phyloP scores from a whole-genome alignment of 2,888 invertebrate genomes.

The Trichogramma dendrolimi region DNA sequence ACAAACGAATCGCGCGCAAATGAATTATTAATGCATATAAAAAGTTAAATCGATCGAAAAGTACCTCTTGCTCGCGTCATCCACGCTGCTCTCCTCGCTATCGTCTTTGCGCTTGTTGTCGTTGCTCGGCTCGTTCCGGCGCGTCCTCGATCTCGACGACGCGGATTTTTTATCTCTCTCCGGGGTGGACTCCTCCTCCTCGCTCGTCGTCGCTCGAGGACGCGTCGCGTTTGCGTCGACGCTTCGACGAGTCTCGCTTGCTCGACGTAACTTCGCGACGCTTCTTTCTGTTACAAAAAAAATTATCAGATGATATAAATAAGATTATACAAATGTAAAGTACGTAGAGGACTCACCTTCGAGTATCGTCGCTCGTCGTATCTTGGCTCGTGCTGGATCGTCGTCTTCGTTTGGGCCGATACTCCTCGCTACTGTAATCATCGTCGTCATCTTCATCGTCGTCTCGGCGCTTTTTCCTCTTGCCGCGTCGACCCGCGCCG shows the following conservation, averaged over 20 bases:
- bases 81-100: slow-evolving; percentile 34
- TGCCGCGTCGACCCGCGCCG: neutral
- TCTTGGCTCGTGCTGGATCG: slow-evolving; percentile 22
- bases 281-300: slow-evolving; percentile 43
- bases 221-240: slow-evolving; percentile 34
- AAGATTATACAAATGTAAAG: neutral
- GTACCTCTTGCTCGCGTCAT: slow-evolving; percentile 36
- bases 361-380: neutral
- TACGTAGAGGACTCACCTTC: neutral
- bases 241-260: slow-evolving; percentile 56
- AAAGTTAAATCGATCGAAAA: slow-evolving; percentile 6
- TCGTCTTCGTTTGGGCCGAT: slow-evolving; percentile 31
- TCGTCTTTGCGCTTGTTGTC: slow-evolving; percentile 36
- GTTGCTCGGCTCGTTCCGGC: slow-evolving; percentile 17
- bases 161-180: neutral
- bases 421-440: slow-evolving; percentile 27
- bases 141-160: slow-evolving; percentile 2
- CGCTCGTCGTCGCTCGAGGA: slow-evolving; percentile 11
- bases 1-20: slow-evolving; percentile 5
- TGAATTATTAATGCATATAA: neutral
- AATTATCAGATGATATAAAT: slow-evolving; percentile 12
- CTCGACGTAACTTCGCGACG: slow-evolving; percentile 67
- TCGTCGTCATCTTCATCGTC: neutral
- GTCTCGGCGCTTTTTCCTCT: neutral
- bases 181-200: slow-evolving; percentile 23